Evolutionary conservation across 2,113 vertebrate genomes (phyloP), one percentile per base, ranked within the genome.

Genomic region (Larimichthys polyactis): DNA sequence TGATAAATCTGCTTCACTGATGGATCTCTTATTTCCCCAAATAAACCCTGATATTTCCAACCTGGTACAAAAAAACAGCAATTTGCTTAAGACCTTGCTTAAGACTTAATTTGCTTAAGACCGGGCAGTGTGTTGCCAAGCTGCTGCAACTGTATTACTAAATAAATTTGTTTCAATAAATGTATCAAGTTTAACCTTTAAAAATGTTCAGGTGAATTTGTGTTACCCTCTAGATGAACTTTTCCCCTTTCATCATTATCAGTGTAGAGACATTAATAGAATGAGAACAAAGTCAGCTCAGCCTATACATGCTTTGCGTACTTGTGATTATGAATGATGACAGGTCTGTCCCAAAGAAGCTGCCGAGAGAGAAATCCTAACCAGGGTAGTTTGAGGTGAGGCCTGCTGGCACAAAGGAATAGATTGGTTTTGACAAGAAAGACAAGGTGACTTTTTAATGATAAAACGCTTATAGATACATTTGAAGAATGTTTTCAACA

Each of bases 401-500:
- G 57, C 69, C 62, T 44, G 51, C 49, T 78, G 14, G 4, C 19
- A 1, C 2, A 7, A 54, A 60, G 1, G 11, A 70, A 16, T 54
- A 55, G 15, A 85, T 69, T 51, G 19, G 69, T 62, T 71, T 44
- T 15, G 79, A 82, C 66, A 65, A 24, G 57, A 77, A 9, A 29
- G 22, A 68, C 59, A 36, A 40, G 59, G 67, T 69, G 9, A 68
- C 22, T 64, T 62, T 48, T 66, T 48, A 66, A 32, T 19, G 16
- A 16, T 60, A 4, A 19, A 32, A 32, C 7, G 6, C 8, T 60
- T 19, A 43, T 19, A 32, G 54, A 43, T 22, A 20, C 2, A 60
- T 66, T 29, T 48, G 4, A 51, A 36, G 32, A 36, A 52, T 2
- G 27, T 51, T 40, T 63, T 17, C n/a, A 22, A 11, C 29, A 48